Percentiles rank a stretch among this genome's conserved stretches.
Evolutionary conservation across 2,888 invertebrate species (phyloP).

Genomic region (Argynnis bischoffii): DNA sequence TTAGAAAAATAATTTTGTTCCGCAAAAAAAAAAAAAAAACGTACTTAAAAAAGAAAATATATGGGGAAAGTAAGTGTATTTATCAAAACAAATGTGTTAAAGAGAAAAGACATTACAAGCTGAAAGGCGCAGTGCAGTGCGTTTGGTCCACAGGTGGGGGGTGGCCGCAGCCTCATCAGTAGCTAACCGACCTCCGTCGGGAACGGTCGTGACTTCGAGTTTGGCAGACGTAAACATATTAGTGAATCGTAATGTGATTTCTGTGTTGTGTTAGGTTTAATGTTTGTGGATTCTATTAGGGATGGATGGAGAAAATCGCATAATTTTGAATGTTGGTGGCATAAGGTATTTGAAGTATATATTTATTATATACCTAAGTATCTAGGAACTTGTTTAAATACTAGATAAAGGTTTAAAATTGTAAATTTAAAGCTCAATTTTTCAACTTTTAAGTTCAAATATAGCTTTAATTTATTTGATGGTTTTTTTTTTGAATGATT

Average conservation of each 20-base stretch:
- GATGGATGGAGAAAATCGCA: slow-evolving; percentile 96
- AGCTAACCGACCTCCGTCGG: slow-evolving; percentile 49
- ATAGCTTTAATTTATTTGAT: no score
- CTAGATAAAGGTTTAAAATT: no score
- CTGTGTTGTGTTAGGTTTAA: slow-evolving; percentile 33
- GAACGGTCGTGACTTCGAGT: slow-evolving; percentile 47
- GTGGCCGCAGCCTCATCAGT: slow-evolving; percentile 50
- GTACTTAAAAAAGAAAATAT: background rate
- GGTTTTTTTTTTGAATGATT: no score
- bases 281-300: slow-evolving; percentile 38
- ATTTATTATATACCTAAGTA: slow-evolving; percentile 1
- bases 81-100: background rate
- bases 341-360: slow-evolving; percentile 83
- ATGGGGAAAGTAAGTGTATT: background rate
- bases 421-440: no score
- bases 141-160: slow-evolving; percentile 76
- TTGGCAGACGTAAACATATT: slow-evolving; percentile 10
- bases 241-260: slow-evolving; percentile 22
- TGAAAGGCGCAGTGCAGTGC: slow-evolving; percentile 67
- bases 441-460: no score
- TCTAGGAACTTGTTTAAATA: background rate
- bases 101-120: slow-evolving; percentile 3
- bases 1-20: no score
- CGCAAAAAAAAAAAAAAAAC: no score
- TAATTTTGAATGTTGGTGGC: slow-evolving; percentile 96